These are phyloP conservation scores for Drosophila bifasciata DNA, from an alignment of 1,140 invertebrate genomes.

Conservation along the genomic window DNA sequence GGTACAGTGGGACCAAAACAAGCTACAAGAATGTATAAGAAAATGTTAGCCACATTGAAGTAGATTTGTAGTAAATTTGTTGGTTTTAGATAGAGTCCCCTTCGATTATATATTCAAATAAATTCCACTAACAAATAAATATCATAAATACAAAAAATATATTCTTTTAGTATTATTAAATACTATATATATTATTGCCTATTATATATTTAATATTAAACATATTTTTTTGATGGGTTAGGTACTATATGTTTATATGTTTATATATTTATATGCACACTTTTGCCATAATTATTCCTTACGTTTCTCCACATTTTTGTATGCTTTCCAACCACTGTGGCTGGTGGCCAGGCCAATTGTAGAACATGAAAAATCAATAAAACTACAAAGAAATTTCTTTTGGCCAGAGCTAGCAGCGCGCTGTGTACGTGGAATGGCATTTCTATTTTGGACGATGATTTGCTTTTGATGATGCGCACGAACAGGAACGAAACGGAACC, in stretches of 20 bases:
- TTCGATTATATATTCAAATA: not conserved
- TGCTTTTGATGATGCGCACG: constrained; percentile 81
- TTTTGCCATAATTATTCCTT: no score
- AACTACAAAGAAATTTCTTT: constrained; percentile 65
- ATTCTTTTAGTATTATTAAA: no score
- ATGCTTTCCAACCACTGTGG: constrained; percentile 16
- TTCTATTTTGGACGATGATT: constrained; percentile 65
- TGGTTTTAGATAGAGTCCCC: no score
- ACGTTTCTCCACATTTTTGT: not conserved
- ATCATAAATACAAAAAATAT: not conserved
- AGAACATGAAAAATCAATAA: constrained; percentile 79
- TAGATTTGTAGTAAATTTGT: not conserved
- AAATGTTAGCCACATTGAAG: no score
- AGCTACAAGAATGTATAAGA: no score
- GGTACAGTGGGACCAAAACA: constrained; percentile 12
- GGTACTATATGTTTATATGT: no score
- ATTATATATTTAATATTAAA: no score
- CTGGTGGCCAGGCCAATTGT: constrained; percentile 32
- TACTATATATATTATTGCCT: no score
- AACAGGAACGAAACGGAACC: constrained; percentile 52
- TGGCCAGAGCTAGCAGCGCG: constrained; percentile 42
- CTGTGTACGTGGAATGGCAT: constrained; percentile 58
- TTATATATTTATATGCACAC: no score
- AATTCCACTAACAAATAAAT: no score
- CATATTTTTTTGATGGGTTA: no score